Evolutionary conservation across 2,113 vertebrate genomes (phyloP), one percentile per base, ranked within the genome.

Genomic region (Zootoca vivipara): DNA sequence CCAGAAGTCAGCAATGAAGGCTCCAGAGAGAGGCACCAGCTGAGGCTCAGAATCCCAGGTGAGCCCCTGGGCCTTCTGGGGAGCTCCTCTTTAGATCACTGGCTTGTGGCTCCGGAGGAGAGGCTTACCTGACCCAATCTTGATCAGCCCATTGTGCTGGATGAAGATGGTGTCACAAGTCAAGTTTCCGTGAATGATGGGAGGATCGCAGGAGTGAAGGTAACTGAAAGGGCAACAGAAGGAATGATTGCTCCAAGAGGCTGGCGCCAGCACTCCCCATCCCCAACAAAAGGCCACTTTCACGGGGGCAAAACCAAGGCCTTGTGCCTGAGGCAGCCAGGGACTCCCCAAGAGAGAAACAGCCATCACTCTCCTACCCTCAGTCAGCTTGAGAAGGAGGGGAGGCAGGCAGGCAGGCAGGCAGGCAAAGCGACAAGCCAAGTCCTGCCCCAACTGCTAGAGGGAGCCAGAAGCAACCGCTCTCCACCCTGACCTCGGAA

Each of bases 141-240:
- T 99, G 96, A 99, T 99, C 95, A 99, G 97, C 87, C 99, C 99
- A 0, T 99, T 99, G 96, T 99, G 99, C 96, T 99, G 99, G 95
- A 99, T 99, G 96, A 99, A 99, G 97, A 99, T 99, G 91, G 99
- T 99, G 97, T 99, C 99, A 38, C 99, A 99, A 90, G 99, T 99
- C 95, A 99, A 97, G 96, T 99, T 99, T 64, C 99, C 99, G 1
- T 99, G 99, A 94, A 99, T 99, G 96, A 99, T 99, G 26, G 99
- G 97, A 85, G 98, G 98, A 84, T 99, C 98, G 96, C 99, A 99
- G 84, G 98, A 99, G 95, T 99, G 99, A 94, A 99, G 97, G 95
- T 99, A 99, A 96, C 99, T 99, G 94, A 15, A 62, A 72, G 65
- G 85, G 65, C 62, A 94, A 83, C 91, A 92, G n/a, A 93, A 46